Base-by-base conservation (phyloP, 2,888 invertebrate species). In the Julus scandinavius region DNA sequence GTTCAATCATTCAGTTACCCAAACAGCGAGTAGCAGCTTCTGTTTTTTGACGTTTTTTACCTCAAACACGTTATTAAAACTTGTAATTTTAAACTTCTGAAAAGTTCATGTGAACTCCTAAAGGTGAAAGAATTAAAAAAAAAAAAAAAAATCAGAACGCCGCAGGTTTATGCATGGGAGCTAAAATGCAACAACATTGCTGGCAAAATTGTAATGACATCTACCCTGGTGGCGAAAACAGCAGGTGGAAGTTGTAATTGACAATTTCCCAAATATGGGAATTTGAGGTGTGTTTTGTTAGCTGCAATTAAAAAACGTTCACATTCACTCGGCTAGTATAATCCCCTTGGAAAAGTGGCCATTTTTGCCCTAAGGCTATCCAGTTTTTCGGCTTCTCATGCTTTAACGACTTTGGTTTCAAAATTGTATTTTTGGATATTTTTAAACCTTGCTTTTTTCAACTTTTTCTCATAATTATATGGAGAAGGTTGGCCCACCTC, bases 211-310 rank as follows among this genome's bases (percentile, higher is more conserved):
- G 80, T 80, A 80, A 80, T 80, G 80, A 80, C 80, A 80, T 80
- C 80, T 80, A 80, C 80, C 80, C 80, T 80, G 80, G 80, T 80
- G 80, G 80, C 80, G 80, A 80, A 80, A 85, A 85, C 85, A 50
- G 50, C 85, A 85, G 85, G 85, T 85, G 85, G 49, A 85, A 85
- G 80, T 38, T 80, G 80, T 85, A 50, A 50, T 85, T 45, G 85
- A 85, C 85, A 85, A 50, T 50, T 85, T 85, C 49, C 85, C 85
- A 85, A 85, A 85, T 49, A 85, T 85, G 85, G 85, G 85, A 85
- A 85, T 85, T 85, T 85, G 49, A 85, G 85, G 85, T 85, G 85
- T 85, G 85, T 85, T 85, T 85, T 85, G 50, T 85, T 50, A 85
- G 85, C 45, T 49, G 85, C 50, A 85, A 85, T 85, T 85, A 85